Conservation (phyloP, 1,140 invertebrate genomes). For the Apis cerana region DNA sequence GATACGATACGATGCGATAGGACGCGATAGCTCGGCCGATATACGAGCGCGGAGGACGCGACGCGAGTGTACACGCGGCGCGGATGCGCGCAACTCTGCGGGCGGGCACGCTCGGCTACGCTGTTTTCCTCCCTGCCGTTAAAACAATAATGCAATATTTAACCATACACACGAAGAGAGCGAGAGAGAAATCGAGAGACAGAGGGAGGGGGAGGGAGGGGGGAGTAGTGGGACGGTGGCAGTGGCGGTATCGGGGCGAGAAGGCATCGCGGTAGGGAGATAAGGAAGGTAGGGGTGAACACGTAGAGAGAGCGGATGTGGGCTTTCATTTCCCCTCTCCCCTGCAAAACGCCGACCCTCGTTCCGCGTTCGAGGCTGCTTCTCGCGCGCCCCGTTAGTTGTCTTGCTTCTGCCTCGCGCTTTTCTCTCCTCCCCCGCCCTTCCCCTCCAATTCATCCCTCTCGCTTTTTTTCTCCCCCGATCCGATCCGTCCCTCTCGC, state of each 20-base stretch:
- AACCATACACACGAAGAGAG: constrained; percentile 76
- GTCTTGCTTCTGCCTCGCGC: constrained; percentile 58
- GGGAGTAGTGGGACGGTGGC: constrained; percentile 32
- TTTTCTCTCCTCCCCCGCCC: constrained; percentile 25
- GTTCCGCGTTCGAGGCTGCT: constrained; percentile 47
- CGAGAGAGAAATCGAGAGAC: constrained; percentile 52
- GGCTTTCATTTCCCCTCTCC: constrained; percentile 44
- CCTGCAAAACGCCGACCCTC: constrained; percentile 30
- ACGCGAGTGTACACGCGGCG: constrained; percentile 64
- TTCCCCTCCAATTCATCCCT: neutral
- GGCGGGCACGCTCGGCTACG: constrained; percentile 64
- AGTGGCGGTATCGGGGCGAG: constrained; percentile 54
- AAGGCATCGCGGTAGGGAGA: constrained; percentile 66
- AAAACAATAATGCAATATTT: constrained; percentile 82
- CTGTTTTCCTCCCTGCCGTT: constrained; percentile 79
- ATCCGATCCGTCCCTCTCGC: constrained; percentile 20
- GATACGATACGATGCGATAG: constrained; percentile 28
- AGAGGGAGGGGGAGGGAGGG: constrained; percentile 38
- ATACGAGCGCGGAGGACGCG: constrained; percentile 43
- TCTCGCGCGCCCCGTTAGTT: constrained; percentile 57
- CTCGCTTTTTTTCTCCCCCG: neutral
- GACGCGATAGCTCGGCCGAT: constrained; percentile 34
- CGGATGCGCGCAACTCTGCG: constrained; percentile 69
- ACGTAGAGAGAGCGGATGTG: constrained; percentile 45
- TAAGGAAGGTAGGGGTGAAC: constrained; percentile 62